Conservation (phyloP, 2,888 invertebrate genomes). For the Prionchulus punctatus region DNA sequence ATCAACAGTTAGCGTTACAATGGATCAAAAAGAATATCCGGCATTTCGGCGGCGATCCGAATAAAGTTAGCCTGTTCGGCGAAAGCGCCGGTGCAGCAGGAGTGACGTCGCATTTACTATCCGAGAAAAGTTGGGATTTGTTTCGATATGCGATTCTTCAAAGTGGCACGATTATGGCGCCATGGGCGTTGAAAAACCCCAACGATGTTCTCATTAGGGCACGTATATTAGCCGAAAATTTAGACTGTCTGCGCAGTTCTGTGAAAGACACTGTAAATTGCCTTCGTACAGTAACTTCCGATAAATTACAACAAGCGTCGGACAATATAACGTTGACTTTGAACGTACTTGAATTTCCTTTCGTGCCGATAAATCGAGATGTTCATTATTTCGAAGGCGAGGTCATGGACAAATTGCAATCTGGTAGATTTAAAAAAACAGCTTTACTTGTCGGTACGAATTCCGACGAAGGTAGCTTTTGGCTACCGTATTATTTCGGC, state of each 20-base stretch:
- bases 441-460: slow-evolving; percentile 79
- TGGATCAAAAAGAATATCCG: neutral
- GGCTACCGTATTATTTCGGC: slow-evolving; percentile 28
- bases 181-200: slow-evolving; percentile 73
- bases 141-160: slow-evolving; percentile 54
- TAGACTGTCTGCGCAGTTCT: neutral
- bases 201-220: slow-evolving; percentile 39
- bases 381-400: slow-evolving; percentile 62
- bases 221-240: neutral
- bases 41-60: slow-evolving; percentile 77
- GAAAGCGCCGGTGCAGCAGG: slow-evolving; percentile 81
- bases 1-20: slow-evolving; percentile 75
- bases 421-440: slow-evolving; percentile 45
- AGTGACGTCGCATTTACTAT: slow-evolving; percentile 47
- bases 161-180: slow-evolving; percentile 73
- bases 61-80: slow-evolving; percentile 46
- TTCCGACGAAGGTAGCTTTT: slow-evolving; percentile 62
- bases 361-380: slow-evolving; percentile 81
- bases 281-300: slow-evolving; percentile 41
- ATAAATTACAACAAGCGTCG: slow-evolving; percentile 45
- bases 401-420: slow-evolving; percentile 48
- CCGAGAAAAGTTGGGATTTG: slow-evolving; percentile 63
- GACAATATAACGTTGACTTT: slow-evolving; percentile 24
- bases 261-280: slow-evolving; percentile 46
- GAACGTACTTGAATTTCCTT: slow-evolving; percentile 53